A percentile compares a stretch with the other conserved stretches of the same genome.
phyloP scores from a whole-genome alignment of 1,140 invertebrate species.

The Drosophila punjabiensis region DNA sequence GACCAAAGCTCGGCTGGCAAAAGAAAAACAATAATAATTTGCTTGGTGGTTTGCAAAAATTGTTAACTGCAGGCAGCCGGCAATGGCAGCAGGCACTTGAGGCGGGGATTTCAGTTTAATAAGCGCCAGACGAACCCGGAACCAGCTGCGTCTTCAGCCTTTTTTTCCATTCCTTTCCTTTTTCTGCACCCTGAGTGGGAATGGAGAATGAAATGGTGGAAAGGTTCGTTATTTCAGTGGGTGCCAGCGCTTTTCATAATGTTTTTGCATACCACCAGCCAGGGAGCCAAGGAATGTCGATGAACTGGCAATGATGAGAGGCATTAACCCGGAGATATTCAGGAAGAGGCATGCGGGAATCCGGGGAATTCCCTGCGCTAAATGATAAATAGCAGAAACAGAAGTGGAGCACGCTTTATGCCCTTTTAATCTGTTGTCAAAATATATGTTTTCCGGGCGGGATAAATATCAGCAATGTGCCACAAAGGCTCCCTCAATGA shows the following conservation, averaged over 20 bases:
- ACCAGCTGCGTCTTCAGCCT: conserved; percentile 60
- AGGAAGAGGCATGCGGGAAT: conserved; percentile 15
- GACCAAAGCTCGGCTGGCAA: conserved; percentile 32
- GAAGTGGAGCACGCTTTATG: conserved; percentile 40
- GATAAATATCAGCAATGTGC: conserved; percentile 27
- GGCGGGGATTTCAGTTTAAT: conserved; percentile 81
- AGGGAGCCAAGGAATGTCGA: conserved; percentile 16
- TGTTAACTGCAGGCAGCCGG: conserved; percentile 60
- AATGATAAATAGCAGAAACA: conserved; percentile 12
- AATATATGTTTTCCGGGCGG: conserved; percentile 41
- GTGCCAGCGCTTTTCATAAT: conserved; percentile 14
- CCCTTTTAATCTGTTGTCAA: conserved; percentile 48
- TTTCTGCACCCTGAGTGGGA: not conserved
- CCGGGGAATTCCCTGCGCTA: not conserved
- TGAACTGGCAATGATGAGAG: conserved; percentile 31
- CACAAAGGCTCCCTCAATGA: conserved; percentile 35
- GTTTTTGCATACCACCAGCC: conserved; percentile 30
- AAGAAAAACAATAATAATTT: conserved; percentile 67
- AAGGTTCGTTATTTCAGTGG: conserved; percentile 1
- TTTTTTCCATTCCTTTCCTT: not conserved
- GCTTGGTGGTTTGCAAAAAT: conserved; percentile 62
- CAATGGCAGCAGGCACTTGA: conserved; percentile 62
- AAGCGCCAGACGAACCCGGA: conserved; percentile 68
- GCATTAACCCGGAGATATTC: not conserved
- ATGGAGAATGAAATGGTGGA: not conserved